A percentile compares a stretch with the other conserved stretches of the same genome.
These are phyloP conservation scores for Neotoma lepida DNA, from an alignment of 2,113 vertebrate species.

Conservation along the genomic window DNA sequence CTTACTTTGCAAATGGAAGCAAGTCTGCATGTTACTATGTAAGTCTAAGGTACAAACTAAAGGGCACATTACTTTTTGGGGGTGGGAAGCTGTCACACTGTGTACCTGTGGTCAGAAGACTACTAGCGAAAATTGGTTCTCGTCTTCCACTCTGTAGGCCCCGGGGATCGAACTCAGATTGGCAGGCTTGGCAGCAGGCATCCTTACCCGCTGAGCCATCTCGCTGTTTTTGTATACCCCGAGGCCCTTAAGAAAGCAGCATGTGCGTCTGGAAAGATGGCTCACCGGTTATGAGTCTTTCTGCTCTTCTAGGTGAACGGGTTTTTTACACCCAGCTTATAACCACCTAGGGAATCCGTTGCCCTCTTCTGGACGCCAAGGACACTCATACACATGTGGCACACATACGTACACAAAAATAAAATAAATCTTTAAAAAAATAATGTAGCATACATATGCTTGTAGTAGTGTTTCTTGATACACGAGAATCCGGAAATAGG, in stretches of 20 bases:
- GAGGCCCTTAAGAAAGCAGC: not conserved
- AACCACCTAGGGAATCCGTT: not conserved
- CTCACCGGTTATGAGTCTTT: not conserved
- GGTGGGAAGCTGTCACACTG: not conserved
- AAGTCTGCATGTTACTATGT: not conserved
- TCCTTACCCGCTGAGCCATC: not conserved
- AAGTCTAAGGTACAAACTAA: not conserved
- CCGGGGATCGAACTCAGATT: not conserved
- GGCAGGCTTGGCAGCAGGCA: not conserved
- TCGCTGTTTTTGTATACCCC: not conserved
- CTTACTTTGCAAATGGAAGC: not conserved
- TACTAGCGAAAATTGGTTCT: too few relatives aligned
- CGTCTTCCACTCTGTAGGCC: not conserved
- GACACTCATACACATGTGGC: not conserved
- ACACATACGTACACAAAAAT: not conserved
- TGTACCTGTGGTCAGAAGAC: not conserved
- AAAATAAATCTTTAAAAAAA: not conserved
- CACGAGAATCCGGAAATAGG: not conserved
- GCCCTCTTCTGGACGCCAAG: not conserved
- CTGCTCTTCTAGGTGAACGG: not conserved
- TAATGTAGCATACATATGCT: not conserved
- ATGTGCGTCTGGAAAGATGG: not conserved
- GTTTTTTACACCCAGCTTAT: not conserved
- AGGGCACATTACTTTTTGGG: not conserved
- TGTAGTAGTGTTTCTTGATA: not conserved